Conservation (phyloP, 2,888 invertebrate genomes). For the Phaedon cochleariae region DNA sequence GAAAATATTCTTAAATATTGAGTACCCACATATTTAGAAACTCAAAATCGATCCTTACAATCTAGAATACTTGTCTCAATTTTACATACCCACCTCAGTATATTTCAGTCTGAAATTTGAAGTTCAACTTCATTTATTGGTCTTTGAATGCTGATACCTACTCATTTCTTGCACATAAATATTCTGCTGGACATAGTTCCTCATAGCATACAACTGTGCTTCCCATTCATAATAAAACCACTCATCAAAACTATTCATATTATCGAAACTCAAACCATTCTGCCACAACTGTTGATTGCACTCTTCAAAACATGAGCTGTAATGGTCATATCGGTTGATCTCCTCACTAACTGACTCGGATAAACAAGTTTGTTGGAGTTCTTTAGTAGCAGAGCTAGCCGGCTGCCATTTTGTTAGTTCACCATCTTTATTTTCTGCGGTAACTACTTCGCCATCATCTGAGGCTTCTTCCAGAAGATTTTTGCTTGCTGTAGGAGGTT, state of each 20-base stretch:
- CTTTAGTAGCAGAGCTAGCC: neutral
- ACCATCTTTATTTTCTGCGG: neutral
- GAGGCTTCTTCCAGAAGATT: neutral
- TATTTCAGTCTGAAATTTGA: too few relatives aligned
- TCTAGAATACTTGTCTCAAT: too few relatives aligned
- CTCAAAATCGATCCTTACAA: too few relatives aligned
- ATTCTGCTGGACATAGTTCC: constrained; percentile 58
- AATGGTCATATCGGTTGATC: constrained; percentile 37
- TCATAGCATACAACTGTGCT: constrained; percentile 50
- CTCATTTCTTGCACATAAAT: constrained; percentile 58
- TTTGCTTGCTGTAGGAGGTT: neutral
- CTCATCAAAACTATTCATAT: constrained; percentile 50
- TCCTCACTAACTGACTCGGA: constrained; percentile 4
- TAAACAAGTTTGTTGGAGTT: neutral
- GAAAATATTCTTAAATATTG: too few relatives aligned
- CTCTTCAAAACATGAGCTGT: constrained; percentile 49
- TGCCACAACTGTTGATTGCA: constrained; percentile 52
- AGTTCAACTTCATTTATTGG: too few relatives aligned
- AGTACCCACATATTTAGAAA: too few relatives aligned
- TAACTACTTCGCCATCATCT: neutral
- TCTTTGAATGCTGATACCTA: constrained; percentile 37
- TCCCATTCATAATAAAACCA: constrained; percentile 57
- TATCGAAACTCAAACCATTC: constrained; percentile 50
- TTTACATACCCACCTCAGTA: too few relatives aligned
- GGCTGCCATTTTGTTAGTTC: constrained; percentile 15